Base-by-base conservation (phyloP, 2,113 vertebrate species). In the Anthoscopus minutus region DNA sequence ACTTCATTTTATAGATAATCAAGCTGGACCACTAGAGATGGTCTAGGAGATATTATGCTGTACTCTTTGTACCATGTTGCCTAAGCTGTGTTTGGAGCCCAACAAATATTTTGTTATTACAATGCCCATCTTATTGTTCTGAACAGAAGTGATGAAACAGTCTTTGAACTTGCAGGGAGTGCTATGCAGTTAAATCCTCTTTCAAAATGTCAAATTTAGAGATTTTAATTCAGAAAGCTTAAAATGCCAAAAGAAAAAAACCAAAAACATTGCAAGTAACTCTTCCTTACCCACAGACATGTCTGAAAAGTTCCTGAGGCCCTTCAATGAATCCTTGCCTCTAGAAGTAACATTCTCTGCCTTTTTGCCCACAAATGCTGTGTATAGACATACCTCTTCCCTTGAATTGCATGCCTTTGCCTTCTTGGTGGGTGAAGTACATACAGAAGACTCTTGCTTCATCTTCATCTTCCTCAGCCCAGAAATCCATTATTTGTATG, bases 381-480 rank as follows among this genome's bases (percentile, higher is more conserved):
- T 1, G 0, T 22, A 16, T 6, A 76, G 23, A 48, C 15, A 38
- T 1, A 30, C 0, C 7, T 84, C 40, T 58, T 66, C 13, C 53
- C 20, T 69, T 42, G 28, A 67, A n/a, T 28, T n/a, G 13, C 4
- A 40, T 17, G 11, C 4, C 20, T 70, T 90, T 82, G 13, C 15
- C 8, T 58, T 76, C 57, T 76, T 40, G 50, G 15, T 20, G 56
- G 11, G 10, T 66, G 31, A 79, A 90, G 15, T 17, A 40, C 8
- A 7, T 22, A 31, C 8, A 38, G 7, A 73, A 13, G 15, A 37
- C 35, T 53, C 8, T 31, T 71, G 15, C 24, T 56, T 69, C 14
- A 22, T 45, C n/a, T 47, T 61, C 31, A 31, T 15, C 28, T 66
- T 81, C 45, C 25, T 81, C 45, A 64, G 24, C 27, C 28, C 74